Evolutionary conservation across 2,888 invertebrate genomes (phyloP), one percentile per base, ranked within the genome.

Genomic region (Chrysolina americana): DNA sequence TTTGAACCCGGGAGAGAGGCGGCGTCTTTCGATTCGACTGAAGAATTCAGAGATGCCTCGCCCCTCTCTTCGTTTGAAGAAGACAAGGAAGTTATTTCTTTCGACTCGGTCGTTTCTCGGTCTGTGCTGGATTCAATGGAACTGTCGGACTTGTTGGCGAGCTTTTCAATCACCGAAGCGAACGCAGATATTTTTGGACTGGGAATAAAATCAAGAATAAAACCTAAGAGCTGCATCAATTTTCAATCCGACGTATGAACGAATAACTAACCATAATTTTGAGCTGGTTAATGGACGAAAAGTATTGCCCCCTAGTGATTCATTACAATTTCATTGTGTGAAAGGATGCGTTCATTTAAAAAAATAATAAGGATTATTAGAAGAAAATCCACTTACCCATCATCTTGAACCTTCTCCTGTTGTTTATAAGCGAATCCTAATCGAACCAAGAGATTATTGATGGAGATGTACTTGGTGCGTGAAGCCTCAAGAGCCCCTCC

Each of bases 401-500:
- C 36, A 36, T 36, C 36, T 36, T 36, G 4, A 36, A 23, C 53
- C 21, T 41, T 70, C 13, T 17, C 8, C 6, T 53, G 11, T 9
- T 23, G 21, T 72, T 75, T 81, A 41, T 82, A 84, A 3, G 85
- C 85, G 17, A 81, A 87, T 0, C 95, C 95, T 76, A 90, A 89
- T 9, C 92, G 91, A 1, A 94, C 89, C 19, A 96, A 89, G 76
- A 89, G 88, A 63, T 91, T 89, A 83, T 94, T 94, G 1, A 96
- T 88, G 64, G 92, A 94, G 23, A 90, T 89, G 88, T 92, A 93
- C 76, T 92, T 92, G 0, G 90, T 89, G 59, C 84, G 88, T 65
- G 91, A 90, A 0, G 95, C 94, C 47, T 92, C 91, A 47, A 95
- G 87, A 0, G 95, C 92, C 11, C 92, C 92, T 0, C 91, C 91